Evolutionary conservation across 2,888 invertebrate genomes (phyloP), one percentile per base, ranked within the genome.

Genomic region (Laspeyria flexula): DNA sequence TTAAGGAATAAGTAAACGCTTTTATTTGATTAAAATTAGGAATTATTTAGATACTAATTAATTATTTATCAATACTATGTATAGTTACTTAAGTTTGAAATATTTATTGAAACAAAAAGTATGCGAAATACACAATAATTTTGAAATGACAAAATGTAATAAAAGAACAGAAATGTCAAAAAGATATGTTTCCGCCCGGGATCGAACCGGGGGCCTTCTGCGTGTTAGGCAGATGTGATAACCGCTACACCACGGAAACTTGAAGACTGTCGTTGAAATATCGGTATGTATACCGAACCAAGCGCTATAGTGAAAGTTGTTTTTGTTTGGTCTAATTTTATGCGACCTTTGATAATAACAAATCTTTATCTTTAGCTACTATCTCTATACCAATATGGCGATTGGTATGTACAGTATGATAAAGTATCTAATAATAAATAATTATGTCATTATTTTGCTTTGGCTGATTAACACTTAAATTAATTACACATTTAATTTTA

Each of bases 191-290:
- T 95, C 94, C 95, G 96, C 96, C 95, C 95, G 95, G 96, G 96
- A 95, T 96, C 95, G 96, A 96, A 96, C 96, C 95, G 95, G 96
- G 95, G 96, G 94, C 96, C 96, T 96, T 96, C 96, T 95, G 96
- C 96, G 96, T 96, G 96, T 96, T 96, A 96, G 95, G 96, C 96
- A 95, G 96, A 96, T 96, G 95, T 95, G 95, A 96, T 96, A 96
- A 96, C 96, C 96, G 95, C 96, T 96, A 96, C 96, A 96, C 95
- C 95, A 96, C 95, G 95, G 95, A 95, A 95, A 95, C 95, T 44
- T 55, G 15, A 9, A 0, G 0, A 0, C 0, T 0, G 0, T 0
- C 0, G 1, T 0, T 0, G 3, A 55, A 64, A 48, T 62, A 12
- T 0, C 15, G 0, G 13, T 34, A 30, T 9, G 30, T 7, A 25